A percentile compares a stretch with the other conserved stretches of the same genome.
Evolutionary conservation across 2,888 invertebrate genomes (phyloP).

Genomic region (Tuberolachnus salignus): DNA sequence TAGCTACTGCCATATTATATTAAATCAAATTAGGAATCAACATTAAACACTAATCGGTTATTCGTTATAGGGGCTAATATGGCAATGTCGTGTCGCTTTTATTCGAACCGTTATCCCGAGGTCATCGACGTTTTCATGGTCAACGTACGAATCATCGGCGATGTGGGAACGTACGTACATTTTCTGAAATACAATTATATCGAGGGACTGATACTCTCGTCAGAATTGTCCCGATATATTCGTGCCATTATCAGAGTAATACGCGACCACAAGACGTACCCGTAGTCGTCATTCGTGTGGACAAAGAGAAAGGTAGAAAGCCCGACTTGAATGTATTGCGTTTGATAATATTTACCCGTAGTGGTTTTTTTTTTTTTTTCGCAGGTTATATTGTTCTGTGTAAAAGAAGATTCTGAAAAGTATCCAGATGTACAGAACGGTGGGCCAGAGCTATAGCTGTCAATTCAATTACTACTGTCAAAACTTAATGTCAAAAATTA

Average conservation of each 20-base stretch:
- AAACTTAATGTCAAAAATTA: constrained; percentile 91
- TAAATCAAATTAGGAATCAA: no score
- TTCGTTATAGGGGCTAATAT: no score
- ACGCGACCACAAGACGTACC: constrained; percentile 97
- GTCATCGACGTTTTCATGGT: constrained; percentile 99
- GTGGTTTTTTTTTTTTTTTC: no score
- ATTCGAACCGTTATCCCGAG: constrained; percentile 96
- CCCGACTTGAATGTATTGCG: no score
- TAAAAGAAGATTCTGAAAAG: constrained; percentile 96
- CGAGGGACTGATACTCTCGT: constrained; percentile 98
- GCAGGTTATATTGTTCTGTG: constrained; percentile 98
- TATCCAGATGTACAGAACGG: constrained; percentile 96
- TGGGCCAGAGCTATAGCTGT: constrained; percentile 98
- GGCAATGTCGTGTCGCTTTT: constrained; percentile 95
- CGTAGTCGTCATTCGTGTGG: constrained; percentile 98
- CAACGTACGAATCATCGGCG: constrained; percentile 95
- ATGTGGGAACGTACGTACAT: constrained; percentile 99
- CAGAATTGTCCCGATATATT: constrained; percentile 97
- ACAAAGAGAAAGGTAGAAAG: constrained; percentile 98
- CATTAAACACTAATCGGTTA: no score
- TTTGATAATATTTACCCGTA: no score
- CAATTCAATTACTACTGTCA: constrained; percentile 94
- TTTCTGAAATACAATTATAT: constrained; percentile 98
- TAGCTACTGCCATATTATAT: no score
- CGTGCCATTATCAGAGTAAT: constrained; percentile 99